These are phyloP conservation scores for Lasioglossum figueresi DNA, from an alignment of 2,888 invertebrate species.

Conservation along the genomic window DNA sequence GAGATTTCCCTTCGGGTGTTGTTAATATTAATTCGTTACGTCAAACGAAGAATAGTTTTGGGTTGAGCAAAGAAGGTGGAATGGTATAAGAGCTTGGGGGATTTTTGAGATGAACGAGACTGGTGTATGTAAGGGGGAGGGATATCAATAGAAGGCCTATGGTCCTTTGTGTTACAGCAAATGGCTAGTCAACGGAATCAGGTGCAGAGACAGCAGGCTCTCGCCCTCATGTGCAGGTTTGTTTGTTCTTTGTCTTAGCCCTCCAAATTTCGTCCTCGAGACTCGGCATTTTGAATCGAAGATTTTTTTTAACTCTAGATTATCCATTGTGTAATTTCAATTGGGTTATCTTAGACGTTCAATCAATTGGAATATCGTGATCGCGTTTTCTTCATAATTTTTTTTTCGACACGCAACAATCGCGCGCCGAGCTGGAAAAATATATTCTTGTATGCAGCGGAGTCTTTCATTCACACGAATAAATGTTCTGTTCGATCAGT, in stretches of 20 bases:
- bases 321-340: constrained; percentile 3
- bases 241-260: constrained; percentile 80
- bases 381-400: background rate
- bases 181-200: constrained; percentile 95
- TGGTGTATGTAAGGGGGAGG: constrained; percentile 77
- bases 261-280: constrained; percentile 66
- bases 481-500: background rate
- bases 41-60: constrained; percentile 46
- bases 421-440: background rate
- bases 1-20: background rate
- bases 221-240: constrained; percentile 96
- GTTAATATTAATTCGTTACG: background rate
- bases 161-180: constrained; percentile 88
- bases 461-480: background rate
- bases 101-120: constrained; percentile 74
- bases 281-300: constrained; percentile 66
- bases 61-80: constrained; percentile 74
- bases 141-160: constrained; percentile 83
- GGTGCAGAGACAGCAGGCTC: constrained; percentile 95
- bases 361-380: background rate
- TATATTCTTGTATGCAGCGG: background rate
- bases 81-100: constrained; percentile 77
- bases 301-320: constrained; percentile 33
- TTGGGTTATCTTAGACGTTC: constrained; percentile 1
- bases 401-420: background rate